A percentile compares a stretch with the other conserved stretches of the same genome.
phyloP scores from a whole-genome alignment of 1,140 invertebrate genomes.

The Cotesia typhae region DNA sequence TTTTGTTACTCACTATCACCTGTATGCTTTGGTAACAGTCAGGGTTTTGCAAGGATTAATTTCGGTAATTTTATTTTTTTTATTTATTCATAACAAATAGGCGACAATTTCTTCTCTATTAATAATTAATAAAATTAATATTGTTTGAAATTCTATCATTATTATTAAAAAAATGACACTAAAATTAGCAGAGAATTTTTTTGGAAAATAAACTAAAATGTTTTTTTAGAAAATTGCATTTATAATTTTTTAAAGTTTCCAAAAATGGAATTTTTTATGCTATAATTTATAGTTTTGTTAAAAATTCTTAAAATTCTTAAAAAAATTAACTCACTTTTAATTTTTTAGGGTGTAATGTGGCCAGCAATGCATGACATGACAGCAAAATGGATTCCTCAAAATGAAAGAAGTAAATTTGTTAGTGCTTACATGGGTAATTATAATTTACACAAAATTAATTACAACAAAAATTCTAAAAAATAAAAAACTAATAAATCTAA shows the following conservation, averaged over 20 bases:
- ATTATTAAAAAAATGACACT: too few relatives aligned
- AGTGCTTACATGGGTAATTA: conserved; percentile 75
- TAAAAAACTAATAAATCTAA: conserved; percentile 9
- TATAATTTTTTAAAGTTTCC: too few relatives aligned
- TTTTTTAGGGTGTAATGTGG: conserved; percentile 78
- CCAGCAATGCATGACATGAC: conserved; percentile 85
- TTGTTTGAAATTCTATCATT: too few relatives aligned
- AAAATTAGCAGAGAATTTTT: too few relatives aligned
- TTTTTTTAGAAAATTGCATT: too few relatives aligned
- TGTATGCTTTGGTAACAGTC: conserved; percentile 70
- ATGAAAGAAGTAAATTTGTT: conserved; percentile 79
- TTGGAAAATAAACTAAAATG: too few relatives aligned
- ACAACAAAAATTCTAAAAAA: conserved; percentile 14
- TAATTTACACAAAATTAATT: conserved; percentile 21
- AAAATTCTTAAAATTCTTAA: too few relatives aligned
- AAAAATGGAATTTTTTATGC: too few relatives aligned
- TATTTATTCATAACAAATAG: too few relatives aligned
- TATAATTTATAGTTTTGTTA: too few relatives aligned
- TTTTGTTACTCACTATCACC: conserved; percentile 69
- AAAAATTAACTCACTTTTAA: conserved; percentile 2
- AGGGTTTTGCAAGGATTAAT: conserved; percentile 78
- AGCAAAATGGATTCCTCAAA: conserved; percentile 83
- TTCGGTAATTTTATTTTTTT: conserved; percentile 68
- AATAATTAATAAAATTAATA: too few relatives aligned
- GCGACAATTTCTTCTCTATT: too few relatives aligned